These are phyloP conservation scores for Rhabdophis nuchalis DNA, from an alignment of 2,797 vertebrate species.

Conservation along the genomic window DNA sequence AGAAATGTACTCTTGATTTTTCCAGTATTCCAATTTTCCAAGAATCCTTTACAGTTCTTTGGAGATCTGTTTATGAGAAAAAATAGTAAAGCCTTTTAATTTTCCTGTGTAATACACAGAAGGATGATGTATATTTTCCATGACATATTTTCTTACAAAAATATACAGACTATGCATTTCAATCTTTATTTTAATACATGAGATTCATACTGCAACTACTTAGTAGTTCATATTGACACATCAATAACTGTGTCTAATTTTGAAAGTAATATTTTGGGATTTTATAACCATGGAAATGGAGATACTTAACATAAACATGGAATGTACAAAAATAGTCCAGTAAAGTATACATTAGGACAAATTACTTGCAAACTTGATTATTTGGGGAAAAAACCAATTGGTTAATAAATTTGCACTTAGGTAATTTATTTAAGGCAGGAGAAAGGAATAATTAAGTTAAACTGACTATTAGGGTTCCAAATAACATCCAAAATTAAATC, in stretches of 20 bases:
- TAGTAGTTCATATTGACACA: neutral
- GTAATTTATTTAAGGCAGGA: neutral
- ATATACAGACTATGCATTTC: neutral
- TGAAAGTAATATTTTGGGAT: neutral
- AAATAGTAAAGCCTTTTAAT: neutral
- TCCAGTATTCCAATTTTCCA: neutral
- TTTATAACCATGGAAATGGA: neutral
- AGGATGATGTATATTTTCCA: neutral
- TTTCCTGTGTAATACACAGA: no score
- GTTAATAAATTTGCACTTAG: neutral
- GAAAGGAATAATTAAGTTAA: neutral
- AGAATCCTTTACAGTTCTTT: neutral
- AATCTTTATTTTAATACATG: neutral
- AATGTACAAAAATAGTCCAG: neutral
- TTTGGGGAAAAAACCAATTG: neutral
- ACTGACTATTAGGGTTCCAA: neutral
- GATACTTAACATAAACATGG: neutral
- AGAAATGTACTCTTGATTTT: neutral
- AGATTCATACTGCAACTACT: neutral
- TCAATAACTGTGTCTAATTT: neutral
- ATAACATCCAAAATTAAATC: no score
- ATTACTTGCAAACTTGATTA: neutral
- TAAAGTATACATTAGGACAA: neutral
- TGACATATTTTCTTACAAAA: no score
- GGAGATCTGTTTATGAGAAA: neutral